These are phyloP conservation scores for Hepsetus odoe DNA, from an alignment of 2,113 vertebrate genomes.

Conservation along the genomic window DNA sequence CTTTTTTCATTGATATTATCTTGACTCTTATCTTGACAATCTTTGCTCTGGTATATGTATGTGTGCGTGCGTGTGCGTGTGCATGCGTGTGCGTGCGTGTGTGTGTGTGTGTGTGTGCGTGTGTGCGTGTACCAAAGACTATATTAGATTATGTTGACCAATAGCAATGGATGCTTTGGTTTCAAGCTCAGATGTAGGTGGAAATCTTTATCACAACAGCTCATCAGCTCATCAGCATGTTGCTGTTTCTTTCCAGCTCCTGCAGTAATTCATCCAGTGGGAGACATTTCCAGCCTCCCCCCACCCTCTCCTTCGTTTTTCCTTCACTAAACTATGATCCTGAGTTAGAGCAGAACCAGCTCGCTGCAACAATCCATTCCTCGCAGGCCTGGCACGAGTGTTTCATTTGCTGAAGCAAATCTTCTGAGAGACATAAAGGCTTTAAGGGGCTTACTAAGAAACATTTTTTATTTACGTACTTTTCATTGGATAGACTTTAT, in stretches of 20 bases:
- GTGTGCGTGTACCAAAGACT: no score
- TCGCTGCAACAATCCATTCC: slow-evolving; percentile 2
- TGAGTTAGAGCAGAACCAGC: slow-evolving; percentile 17
- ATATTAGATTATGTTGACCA: slow-evolving; percentile 25
- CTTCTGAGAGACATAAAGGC: background rate
- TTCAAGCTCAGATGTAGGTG: slow-evolving; percentile 35
- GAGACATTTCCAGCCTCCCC: slow-evolving; percentile 21
- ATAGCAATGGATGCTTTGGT: slow-evolving; percentile 33
- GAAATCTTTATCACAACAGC: slow-evolving; percentile 43
- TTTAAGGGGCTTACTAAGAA: background rate
- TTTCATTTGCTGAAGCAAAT: background rate
- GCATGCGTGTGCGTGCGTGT: no score
- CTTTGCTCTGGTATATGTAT: background rate
- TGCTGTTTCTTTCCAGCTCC: slow-evolving; percentile 26
- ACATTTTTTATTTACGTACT: background rate
- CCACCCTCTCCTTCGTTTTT: slow-evolving; percentile 18
- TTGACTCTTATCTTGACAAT: slow-evolving; percentile 5
- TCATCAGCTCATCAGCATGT: slow-evolving; percentile 41
- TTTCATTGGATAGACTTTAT: background rate
- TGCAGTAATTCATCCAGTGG: slow-evolving; percentile 32
- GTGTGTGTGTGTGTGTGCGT: no score
- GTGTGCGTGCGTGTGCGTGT: no score
- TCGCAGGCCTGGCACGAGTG: background rate
- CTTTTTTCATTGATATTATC: slow-evolving; percentile 14
- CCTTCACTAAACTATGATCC: background rate